Evolutionary conservation across 2,888 invertebrate species (phyloP).

Genomic region (Lasioglossum villosulum): DNA sequence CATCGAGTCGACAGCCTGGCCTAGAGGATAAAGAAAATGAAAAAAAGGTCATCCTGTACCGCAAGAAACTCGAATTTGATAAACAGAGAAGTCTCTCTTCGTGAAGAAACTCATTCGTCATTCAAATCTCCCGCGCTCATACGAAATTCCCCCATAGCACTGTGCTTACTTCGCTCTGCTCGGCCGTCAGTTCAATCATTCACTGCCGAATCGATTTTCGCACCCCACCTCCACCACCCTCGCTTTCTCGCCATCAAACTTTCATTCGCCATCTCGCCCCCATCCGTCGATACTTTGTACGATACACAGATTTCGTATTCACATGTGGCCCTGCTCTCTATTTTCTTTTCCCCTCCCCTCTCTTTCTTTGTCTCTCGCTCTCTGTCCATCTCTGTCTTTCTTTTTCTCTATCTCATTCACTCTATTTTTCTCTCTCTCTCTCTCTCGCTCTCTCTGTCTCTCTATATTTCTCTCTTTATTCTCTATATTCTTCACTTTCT

Average conservation of each 20-base stretch:
- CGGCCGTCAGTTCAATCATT: constrained; percentile 10
- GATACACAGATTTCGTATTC: constrained; percentile 41
- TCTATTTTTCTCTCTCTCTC: constrained; percentile 29
- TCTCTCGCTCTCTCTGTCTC: constrained; percentile 28
- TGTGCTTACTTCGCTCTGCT: constrained; percentile 17
- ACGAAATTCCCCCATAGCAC: neutral
- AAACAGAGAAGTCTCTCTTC: constrained; percentile 12
- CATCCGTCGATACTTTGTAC: constrained; percentile 32
- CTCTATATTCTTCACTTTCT: constrained; percentile 12
- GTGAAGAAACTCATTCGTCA: constrained; percentile 25
- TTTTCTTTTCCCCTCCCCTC: constrained; percentile 38
- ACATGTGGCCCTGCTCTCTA: constrained; percentile 46
- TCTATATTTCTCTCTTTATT: constrained; percentile 27
- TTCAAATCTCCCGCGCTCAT: constrained; percentile 12
- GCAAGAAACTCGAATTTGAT: neutral
- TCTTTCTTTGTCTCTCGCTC: constrained; percentile 44
- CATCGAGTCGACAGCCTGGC: neutral
- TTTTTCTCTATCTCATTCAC: constrained; percentile 2
- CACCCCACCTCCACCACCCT: neutral
- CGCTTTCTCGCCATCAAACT: constrained; percentile 30
- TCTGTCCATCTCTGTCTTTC: constrained; percentile 34
- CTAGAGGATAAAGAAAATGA: neutral
- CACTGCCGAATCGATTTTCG: constrained; percentile 7
- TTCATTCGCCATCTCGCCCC: constrained; percentile 18
- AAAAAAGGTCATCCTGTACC: neutral